Evolutionary conservation across 2,888 invertebrate species (phyloP).

Genomic region (Octonoba sinensis): DNA sequence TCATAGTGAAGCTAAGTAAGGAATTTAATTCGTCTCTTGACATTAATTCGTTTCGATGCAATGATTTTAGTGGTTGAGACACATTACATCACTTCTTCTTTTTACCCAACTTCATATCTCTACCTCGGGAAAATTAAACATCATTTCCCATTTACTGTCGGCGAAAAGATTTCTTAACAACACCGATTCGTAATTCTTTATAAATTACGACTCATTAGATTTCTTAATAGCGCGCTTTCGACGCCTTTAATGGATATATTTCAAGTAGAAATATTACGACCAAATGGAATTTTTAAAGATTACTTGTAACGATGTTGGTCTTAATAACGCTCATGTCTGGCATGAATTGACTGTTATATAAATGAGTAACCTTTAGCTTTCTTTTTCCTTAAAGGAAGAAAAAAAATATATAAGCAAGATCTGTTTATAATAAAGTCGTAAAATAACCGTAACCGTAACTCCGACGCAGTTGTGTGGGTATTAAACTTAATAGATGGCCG

Average conservation of each 20-base stretch:
- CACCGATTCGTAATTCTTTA: constrained; percentile 5
- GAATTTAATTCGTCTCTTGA: background rate
- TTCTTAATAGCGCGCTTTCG: constrained; percentile 32
- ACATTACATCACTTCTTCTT: too few species aligned
- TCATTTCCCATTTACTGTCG: constrained; percentile 1
- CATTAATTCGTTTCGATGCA: background rate
- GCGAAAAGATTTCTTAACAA: constrained; percentile 21
- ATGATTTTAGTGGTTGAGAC: background rate
- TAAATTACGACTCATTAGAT: constrained; percentile 53
- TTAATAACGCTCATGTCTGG: constrained; percentile 20
- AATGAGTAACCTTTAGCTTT: constrained; percentile 21
- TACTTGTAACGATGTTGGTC: constrained; percentile 16
- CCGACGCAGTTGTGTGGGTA: constrained; percentile 19
- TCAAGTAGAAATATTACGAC: constrained; percentile 25
- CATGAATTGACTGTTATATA: constrained; percentile 44
- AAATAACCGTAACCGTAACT: constrained; percentile 59
- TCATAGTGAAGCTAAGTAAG: too few species aligned
- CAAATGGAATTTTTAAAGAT: constrained; percentile 20
- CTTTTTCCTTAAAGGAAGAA: constrained; percentile 3
- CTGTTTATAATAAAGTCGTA: constrained; percentile 63
- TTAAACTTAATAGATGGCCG: constrained; percentile 45
- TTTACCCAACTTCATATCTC: too few species aligned
- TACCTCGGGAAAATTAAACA: constrained; percentile 1
- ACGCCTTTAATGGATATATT: constrained; percentile 43
- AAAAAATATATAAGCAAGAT: constrained; percentile 4